Base-by-base conservation (phyloP, 2,797 vertebrate species). In the Babyrousa celebensis region DNA sequence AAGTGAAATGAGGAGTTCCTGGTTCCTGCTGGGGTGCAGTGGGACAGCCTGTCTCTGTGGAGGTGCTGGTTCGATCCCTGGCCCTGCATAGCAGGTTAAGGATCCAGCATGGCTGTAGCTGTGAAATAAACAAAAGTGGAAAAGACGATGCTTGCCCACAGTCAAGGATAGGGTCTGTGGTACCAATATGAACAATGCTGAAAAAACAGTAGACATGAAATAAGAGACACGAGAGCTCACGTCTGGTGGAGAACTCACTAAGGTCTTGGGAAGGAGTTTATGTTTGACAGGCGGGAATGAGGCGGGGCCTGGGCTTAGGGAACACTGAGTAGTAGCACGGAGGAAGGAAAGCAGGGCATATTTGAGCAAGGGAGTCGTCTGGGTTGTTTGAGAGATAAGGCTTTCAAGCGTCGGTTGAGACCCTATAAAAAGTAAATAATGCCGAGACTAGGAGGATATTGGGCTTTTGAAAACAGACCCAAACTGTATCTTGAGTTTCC, bases 371-470 rank as follows among this genome's bases (percentile, higher is more conserved):
- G 70, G 58, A 89, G 87, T 40, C 7, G 14, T 79, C 74, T 71
- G 58, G 68, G 29, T 96, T 75, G 36, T 74, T 89, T 84, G 65
- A 63, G 72, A 95, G 97, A 94, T 52, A 95, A 78, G 67, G 17
- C 70, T 52, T 77, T 54, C 74, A 56, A 78, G 12, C 18, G 48
- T 84, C 67, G 62, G 6, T 56, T 20, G 62, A 70, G 72, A 68
- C 18, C 88, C 40, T 48, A 8, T 90, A 89, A 71, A 89, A 71
- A 79, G 86, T 40, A 84, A 85, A 82, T 32, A 88, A 86, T 2
- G 27, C 72, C 72, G 48, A 63, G 71, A n/a, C 29, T 1, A 94
- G 67, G 65, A 20, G 67, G 58, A 5, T 21, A 7, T 7, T 11
- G 9, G 3, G 63, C 14, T 83, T 82, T 70, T 65, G 27, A 82